A percentile compares a stretch with the other conserved stretches of the same genome.
Conservation (phyloP, 2,113 vertebrate species). For the Pagrus major region DNA sequence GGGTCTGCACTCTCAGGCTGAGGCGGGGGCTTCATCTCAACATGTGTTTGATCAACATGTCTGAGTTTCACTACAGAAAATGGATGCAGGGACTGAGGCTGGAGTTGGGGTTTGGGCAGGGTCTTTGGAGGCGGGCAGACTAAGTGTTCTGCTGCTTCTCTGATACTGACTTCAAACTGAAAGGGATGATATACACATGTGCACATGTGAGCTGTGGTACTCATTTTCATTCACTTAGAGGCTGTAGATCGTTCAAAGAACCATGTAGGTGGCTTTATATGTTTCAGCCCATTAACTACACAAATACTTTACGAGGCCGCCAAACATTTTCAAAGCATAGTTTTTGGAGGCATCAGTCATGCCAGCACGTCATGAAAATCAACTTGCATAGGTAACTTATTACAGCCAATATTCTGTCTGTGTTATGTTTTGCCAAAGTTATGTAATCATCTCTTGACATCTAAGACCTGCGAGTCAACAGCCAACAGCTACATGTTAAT, state of each 20-base stretch:
- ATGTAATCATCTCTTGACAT: slow-evolving; percentile 34
- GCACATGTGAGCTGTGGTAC: slow-evolving; percentile 73
- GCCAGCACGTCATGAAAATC: slow-evolving; percentile 29
- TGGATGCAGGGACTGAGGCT: slow-evolving; percentile 78
- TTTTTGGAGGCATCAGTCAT: slow-evolving; percentile 6
- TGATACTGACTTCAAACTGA: slow-evolving; percentile 86
- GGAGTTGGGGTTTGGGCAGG: slow-evolving; percentile 77
- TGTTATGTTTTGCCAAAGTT: slow-evolving; percentile 35
- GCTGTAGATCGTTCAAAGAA: slow-evolving; percentile 4
- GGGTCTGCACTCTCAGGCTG: slow-evolving; percentile 54
- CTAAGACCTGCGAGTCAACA: slow-evolving; percentile 3
- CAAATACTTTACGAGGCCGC: background rate
- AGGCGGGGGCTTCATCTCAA: slow-evolving; percentile 39
- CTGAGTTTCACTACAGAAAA: slow-evolving; percentile 77
- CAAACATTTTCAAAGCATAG: slow-evolving; percentile 31
- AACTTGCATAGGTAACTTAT: slow-evolving; percentile 27
- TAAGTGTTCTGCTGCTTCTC: slow-evolving; percentile 83
- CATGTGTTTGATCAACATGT: slow-evolving; percentile 67
- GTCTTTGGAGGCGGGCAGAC: slow-evolving; percentile 63
- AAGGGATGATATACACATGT: slow-evolving; percentile 76
- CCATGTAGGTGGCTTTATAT: slow-evolving; percentile 28
- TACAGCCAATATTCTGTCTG: background rate
- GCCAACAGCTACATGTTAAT: slow-evolving; percentile 6
- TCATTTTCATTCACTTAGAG: background rate
- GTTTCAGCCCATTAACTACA: slow-evolving; percentile 26